Conservation (phyloP, 2,797 vertebrate genomes). For the Parauchenoglanis ngamensis region DNA sequence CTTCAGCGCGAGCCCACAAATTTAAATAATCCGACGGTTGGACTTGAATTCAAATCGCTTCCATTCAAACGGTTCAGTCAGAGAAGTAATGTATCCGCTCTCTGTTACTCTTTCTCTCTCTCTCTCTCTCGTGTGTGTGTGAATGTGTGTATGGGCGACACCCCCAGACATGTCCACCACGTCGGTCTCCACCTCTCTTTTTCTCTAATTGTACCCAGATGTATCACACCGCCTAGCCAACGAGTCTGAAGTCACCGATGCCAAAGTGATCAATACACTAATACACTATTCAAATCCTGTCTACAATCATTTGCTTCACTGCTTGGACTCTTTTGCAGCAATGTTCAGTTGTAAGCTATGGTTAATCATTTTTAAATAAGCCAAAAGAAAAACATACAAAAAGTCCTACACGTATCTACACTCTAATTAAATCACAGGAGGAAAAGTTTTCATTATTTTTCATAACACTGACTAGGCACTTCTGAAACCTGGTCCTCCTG, state of each 20-base stretch:
- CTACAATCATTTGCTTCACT: neutral
- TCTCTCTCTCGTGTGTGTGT: constrained; percentile 4
- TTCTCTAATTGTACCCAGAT: constrained; percentile 61
- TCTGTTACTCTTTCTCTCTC: constrained; percentile 10
- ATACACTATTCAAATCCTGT: too few relatives aligned
- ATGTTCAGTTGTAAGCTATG: neutral
- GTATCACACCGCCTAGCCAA: constrained; percentile 34
- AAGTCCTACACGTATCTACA: neutral
- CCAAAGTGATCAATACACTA: neutral
- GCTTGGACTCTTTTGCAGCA: neutral
- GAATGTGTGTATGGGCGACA: constrained; percentile 48
- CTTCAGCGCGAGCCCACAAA: neutral
- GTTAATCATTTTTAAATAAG: neutral
- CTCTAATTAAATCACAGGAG: neutral
- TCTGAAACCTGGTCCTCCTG: neutral
- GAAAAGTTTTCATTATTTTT: too few relatives aligned
- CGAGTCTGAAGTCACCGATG: neutral
- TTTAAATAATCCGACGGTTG: constrained; percentile 35
- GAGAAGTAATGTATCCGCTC: constrained; percentile 19
- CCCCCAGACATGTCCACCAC: constrained; percentile 51
- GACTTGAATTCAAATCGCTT: constrained; percentile 26
- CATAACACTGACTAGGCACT: neutral
- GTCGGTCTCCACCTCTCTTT: constrained; percentile 34
- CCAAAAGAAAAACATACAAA: neutral
- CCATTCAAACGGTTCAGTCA: constrained; percentile 45